phyloP scores from a whole-genome alignment of 2,888 invertebrate genomes.

The Nephrocerus scutellatus region DNA sequence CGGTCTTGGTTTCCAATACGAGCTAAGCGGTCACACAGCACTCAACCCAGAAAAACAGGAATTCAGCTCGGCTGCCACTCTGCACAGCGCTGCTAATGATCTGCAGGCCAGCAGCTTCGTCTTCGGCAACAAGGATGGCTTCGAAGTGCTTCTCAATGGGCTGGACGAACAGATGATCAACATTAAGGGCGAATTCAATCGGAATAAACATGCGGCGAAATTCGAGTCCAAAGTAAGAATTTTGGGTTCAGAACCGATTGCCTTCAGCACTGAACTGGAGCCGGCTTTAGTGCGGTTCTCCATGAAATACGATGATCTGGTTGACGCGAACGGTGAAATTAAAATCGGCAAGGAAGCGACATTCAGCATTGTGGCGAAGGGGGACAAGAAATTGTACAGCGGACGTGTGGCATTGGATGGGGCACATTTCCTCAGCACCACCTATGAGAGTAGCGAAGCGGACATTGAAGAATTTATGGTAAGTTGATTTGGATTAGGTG shows the following conservation, averaged over 20 bases:
- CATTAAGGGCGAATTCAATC: slow-evolving; percentile 28
- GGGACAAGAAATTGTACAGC: slow-evolving; percentile 32
- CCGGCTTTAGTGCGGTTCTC: slow-evolving; percentile 28
- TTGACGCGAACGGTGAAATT: slow-evolving; percentile 33
- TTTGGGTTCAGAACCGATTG: slow-evolving; percentile 32
- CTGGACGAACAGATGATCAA: slow-evolving; percentile 35
- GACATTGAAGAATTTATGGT: slow-evolving; percentile 39
- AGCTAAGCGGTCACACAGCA: slow-evolving; percentile 30
- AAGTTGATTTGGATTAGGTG: too few relatives aligned
- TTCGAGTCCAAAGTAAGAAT: slow-evolving; percentile 30
- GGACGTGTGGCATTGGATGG: slow-evolving; percentile 39
- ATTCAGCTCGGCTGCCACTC: slow-evolving; percentile 36
- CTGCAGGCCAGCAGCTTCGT: slow-evolving; percentile 37
- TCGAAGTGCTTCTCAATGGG: slow-evolving; percentile 29
- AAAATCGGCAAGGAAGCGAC: slow-evolving; percentile 38
- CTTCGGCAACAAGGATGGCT: slow-evolving; percentile 39
- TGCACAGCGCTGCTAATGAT: slow-evolving; percentile 34
- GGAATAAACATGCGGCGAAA: slow-evolving; percentile 28
- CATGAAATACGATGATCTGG: slow-evolving; percentile 28
- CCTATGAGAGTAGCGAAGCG: slow-evolving; percentile 34
- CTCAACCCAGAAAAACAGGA: slow-evolving; percentile 35
- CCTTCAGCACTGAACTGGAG: slow-evolving; percentile 30
- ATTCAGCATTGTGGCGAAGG: slow-evolving; percentile 27
- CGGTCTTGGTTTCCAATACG: slow-evolving; percentile 42
- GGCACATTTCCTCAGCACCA: slow-evolving; percentile 37